Conservation (phyloP, 2,797 vertebrate species). For the Acomys russatus region DNA sequence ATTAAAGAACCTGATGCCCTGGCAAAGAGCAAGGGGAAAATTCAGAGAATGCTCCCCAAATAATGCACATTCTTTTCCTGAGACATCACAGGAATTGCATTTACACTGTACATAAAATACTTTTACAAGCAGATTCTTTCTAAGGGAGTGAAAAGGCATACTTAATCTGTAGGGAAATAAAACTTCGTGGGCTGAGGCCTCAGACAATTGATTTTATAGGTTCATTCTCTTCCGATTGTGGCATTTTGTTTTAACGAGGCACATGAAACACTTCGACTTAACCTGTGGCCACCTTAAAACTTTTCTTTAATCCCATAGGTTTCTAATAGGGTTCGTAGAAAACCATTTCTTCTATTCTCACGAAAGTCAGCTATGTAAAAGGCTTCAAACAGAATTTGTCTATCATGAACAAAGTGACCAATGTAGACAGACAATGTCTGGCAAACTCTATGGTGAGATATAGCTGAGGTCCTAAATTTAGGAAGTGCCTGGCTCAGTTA, state of each 20-base stretch:
- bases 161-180: conserved; percentile 77
- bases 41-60: conserved; percentile 6
- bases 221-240: conserved; percentile 71
- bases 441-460: not conserved
- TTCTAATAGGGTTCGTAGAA: conserved; percentile 55
- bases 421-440: not conserved
- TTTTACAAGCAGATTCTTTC: conserved; percentile 75
- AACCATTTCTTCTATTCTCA: conserved; percentile 44
- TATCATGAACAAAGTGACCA: not conserved
- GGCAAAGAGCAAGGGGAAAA: not conserved
- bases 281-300: conserved; percentile 66
- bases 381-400: conserved; percentile 47
- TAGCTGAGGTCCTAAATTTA: not conserved
- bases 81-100: conserved; percentile 29
- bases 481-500: not conserved
- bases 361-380: conserved; percentile 11
- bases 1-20: conserved; percentile 19
- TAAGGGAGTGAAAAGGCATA: conserved; percentile 67
- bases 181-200: conserved; percentile 73
- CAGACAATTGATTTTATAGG: conserved; percentile 77
- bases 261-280: conserved; percentile 71
- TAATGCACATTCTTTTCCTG: conserved; percentile 6
- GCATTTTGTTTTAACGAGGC: conserved; percentile 77
- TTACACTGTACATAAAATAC: conserved; percentile 78
- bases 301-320: conserved; percentile 70